These are phyloP conservation scores for Hypotaenidia okinawae DNA, from an alignment of 2,797 vertebrate species.

Conservation along the genomic window DNA sequence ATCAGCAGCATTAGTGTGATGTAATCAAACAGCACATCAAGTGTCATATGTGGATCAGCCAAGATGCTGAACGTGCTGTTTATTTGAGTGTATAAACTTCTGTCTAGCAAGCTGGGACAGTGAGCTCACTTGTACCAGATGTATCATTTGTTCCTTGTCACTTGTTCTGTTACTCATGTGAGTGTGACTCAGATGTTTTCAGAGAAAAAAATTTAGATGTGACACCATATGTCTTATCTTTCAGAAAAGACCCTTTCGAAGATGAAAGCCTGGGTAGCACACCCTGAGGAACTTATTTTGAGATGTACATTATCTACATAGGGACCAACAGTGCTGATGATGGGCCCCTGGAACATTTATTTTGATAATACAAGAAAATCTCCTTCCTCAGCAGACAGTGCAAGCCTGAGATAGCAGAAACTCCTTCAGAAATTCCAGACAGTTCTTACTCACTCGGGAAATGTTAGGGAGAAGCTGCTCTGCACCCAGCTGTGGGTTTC, in stretches of 20 bases:
- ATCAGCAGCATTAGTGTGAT: not conserved
- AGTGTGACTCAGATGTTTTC: not conserved
- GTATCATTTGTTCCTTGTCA: not conserved
- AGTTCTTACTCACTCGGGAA: not conserved
- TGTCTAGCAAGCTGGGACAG: not conserved
- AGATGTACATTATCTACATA: not conserved
- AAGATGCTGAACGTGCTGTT: not conserved
- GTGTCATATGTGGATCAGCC: not conserved
- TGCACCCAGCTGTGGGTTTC: not conserved
- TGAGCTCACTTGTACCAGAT: not conserved
- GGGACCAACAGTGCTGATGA: not conserved
- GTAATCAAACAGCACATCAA: not conserved
- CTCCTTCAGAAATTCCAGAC: not conserved
- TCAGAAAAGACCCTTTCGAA: not conserved
- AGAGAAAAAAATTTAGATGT: not conserved
- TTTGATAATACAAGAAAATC: not conserved
- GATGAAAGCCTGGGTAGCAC: not conserved
- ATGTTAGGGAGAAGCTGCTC: rapidly evolving
- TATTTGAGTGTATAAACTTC: not conserved
- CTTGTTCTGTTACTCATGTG: not conserved
- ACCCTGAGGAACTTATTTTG: not conserved
- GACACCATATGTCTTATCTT: not conserved
- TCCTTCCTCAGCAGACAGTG: not conserved
- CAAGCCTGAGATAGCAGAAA: not conserved
- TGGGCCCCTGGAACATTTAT: not conserved